phyloP scores from a whole-genome alignment of 2,797 vertebrate species.

The Pangasius djambal region DNA sequence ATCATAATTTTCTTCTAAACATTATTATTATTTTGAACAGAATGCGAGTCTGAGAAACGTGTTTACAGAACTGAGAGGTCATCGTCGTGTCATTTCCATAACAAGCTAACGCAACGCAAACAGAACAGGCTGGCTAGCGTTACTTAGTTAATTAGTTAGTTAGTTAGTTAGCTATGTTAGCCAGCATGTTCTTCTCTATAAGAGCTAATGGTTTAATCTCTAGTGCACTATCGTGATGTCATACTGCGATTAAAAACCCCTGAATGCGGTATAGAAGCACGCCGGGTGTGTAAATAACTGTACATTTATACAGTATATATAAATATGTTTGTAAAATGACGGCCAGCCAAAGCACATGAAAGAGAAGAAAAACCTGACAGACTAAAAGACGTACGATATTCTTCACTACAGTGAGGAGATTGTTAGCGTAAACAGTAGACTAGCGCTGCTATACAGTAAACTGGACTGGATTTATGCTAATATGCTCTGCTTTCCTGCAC shows the following conservation, averaged over 20 bases:
- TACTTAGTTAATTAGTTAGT: neutral
- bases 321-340: slow-evolving; percentile 5
- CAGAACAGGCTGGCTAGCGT: neutral
- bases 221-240: neutral
- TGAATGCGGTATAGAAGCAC: neutral
- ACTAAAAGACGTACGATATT: too few species aligned
- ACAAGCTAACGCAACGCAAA: neutral
- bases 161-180: neutral
- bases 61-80: neutral
- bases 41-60: neutral
- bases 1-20: neutral
- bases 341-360: neutral
- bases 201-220: neutral
- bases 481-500: neutral
- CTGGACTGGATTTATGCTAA: slow-evolving; percentile 32
- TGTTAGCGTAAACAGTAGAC: neutral
- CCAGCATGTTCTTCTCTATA: neutral
- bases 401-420: too few species aligned
- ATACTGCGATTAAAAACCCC: neutral
- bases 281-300: slow-evolving; percentile 1
- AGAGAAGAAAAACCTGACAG: neutral
- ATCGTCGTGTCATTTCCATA: neutral
- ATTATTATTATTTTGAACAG: neutral
- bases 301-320: neutral
- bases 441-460: neutral